Evolutionary conservation across 2,113 vertebrate species (phyloP).

Genomic region (Addax nasomaculatus): DNA sequence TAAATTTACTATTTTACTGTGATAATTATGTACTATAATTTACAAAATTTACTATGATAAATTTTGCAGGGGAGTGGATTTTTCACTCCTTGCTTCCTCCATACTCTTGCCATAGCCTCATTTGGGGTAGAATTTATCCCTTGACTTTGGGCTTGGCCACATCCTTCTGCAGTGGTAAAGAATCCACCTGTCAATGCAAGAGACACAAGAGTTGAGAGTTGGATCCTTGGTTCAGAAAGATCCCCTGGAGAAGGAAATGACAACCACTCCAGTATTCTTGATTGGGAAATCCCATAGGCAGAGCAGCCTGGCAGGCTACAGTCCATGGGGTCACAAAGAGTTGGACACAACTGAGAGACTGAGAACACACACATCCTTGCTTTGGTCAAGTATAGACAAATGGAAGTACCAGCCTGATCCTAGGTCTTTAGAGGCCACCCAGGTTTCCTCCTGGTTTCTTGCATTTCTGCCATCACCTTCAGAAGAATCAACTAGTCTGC

Average conservation of each 20-base stretch:
- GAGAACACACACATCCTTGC: not conserved
- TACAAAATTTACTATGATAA: not conserved
- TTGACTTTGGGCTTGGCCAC: not conserved
- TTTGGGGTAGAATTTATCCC: not conserved
- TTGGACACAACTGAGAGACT: not conserved
- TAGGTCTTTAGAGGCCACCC: not conserved
- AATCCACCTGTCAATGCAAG: not conserved
- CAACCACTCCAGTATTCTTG: not conserved
- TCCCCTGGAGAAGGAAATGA: not conserved
- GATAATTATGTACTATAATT: not conserved
- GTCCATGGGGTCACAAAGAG: not conserved
- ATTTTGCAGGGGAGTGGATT: not conserved
- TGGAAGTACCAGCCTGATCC: not conserved
- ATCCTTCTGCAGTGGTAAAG: not conserved
- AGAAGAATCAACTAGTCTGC: not conserved
- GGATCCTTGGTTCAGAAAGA: not conserved
- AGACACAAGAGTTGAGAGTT: not conserved
- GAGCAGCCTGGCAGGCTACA: not conserved
- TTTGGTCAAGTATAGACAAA: not conserved
- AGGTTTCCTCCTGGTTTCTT: not conserved
- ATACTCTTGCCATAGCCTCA: not conserved
- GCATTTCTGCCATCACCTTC: not conserved
- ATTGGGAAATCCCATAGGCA: not conserved
- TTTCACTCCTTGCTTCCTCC: not conserved
- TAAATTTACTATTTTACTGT: not conserved